Conservation (phyloP, 2,113 vertebrate genomes). For the Platysternon megacephalum region DNA sequence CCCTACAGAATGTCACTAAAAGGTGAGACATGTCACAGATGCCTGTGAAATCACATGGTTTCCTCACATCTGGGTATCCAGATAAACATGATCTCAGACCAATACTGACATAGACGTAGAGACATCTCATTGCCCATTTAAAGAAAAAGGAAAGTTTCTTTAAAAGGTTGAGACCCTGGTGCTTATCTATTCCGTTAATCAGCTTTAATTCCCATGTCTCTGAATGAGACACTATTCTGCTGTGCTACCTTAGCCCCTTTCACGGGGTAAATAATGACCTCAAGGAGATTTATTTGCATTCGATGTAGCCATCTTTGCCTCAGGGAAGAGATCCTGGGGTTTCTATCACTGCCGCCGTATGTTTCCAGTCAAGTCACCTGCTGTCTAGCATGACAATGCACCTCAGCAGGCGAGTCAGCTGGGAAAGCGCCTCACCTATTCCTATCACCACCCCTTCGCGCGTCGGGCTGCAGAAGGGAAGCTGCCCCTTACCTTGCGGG, state of each 20-base stretch:
- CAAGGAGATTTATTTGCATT: not conserved
- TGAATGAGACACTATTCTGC: not conserved
- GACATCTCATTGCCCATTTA: not conserved
- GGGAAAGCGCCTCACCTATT: not conserved
- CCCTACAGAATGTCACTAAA: not conserved
- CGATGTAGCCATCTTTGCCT: not conserved
- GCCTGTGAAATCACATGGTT: not conserved
- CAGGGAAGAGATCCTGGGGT: not conserved
- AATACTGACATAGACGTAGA: not conserved
- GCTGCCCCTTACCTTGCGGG: constrained; percentile 85
- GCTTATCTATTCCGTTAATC: not conserved
- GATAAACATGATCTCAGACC: not conserved
- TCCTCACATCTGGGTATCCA: too few species aligned
- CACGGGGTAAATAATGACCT: too few species aligned
- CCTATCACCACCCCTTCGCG: not conserved
- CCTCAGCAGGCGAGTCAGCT: not conserved
- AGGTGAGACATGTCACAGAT: not conserved
- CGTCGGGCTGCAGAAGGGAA: not conserved
- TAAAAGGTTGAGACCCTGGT: not conserved
- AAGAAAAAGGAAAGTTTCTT: not conserved
- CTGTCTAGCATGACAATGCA: not conserved
- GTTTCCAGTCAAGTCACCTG: not conserved
- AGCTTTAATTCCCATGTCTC: not conserved
- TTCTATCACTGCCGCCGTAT: not conserved
- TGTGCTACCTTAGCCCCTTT: not conserved